Base-by-base conservation (phyloP, 1,140 invertebrate species). In the Dolichoris vasculosae region DNA sequence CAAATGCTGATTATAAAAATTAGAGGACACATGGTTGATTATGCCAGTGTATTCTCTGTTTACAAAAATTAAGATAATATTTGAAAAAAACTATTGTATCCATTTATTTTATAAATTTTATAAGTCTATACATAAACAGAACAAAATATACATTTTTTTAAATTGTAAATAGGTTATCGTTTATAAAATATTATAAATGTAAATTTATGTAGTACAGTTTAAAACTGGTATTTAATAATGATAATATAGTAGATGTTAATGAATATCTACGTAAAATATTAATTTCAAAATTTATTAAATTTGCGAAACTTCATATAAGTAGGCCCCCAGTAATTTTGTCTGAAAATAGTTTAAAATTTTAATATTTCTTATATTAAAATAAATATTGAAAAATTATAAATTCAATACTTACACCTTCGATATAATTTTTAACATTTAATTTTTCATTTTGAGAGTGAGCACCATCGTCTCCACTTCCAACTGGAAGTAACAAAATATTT, bases 401-500 rank as follows among this genome's bases (percentile, higher is more conserved):
- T 73, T 38, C 30, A 85, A 67, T 88, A 94, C 96, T 95, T 94
- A 99, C 98, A 86, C 98, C 98, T 94, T 98, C 95, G 88, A 99
- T 98, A 89, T 99, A 99, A 93, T 99, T 99, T 78, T 94, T 94
- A 82, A 97, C 94, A 94, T 99, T 96, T 87, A 99, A 95, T 93
- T 99, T 99, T 93, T 99, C 99, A 94, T 99, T 99, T 93, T 99
- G 99, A 1, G 98, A 99, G 94, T 99, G 99, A 84, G 98, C 98
- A 86, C 98, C 98, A 94, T 99, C 99, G 93, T 99, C 98, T 84
- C 96, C 96, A 87, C 96, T 95, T 76, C 99, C 99, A 90, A 98
- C 96, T 7, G 98, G 98, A 77, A 99, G 94, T 51, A 99, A 94
- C 86, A 99, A 94, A 43, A 99, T 98, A 94, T 98, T 99, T 91